A percentile compares a stretch with the other conserved stretches of the same genome.
phyloP scores from a whole-genome alignment of 2,888 invertebrate genomes.

The Hemaris fuciformis region DNA sequence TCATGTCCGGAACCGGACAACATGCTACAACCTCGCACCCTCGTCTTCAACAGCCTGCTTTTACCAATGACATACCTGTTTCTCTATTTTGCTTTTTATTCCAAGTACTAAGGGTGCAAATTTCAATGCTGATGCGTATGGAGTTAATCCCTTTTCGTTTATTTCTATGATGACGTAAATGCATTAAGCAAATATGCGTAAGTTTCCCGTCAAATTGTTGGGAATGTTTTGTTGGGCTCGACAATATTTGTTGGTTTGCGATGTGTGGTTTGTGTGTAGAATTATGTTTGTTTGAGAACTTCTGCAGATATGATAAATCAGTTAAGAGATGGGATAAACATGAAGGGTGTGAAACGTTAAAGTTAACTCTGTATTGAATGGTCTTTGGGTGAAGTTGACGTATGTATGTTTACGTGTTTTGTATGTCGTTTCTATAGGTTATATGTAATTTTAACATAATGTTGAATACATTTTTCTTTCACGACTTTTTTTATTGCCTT shows the following conservation, averaged over 20 bases:
- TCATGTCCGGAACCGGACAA: slow-evolving; percentile 78
- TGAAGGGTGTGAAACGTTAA: slow-evolving; percentile 62
- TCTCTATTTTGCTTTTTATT: slow-evolving; percentile 36
- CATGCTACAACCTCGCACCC: slow-evolving; percentile 73
- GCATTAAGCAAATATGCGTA: slow-evolving; percentile 69
- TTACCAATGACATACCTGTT: slow-evolving; percentile 27
- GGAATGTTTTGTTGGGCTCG: slow-evolving; percentile 58
- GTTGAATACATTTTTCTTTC: too few species aligned
- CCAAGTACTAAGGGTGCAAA: slow-evolving; percentile 32
- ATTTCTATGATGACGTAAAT: slow-evolving; percentile 52
- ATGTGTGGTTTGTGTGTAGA: slow-evolving; percentile 79
- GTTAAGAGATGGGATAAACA: slow-evolving; percentile 64
- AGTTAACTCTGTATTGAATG: slow-evolving; percentile 70
- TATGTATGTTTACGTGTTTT: too few species aligned
- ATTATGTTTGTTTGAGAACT: slow-evolving; percentile 79
- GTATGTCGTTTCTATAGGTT: too few species aligned
- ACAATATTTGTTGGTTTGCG: slow-evolving; percentile 53
- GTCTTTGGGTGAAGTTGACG: too few species aligned
- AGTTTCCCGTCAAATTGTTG: slow-evolving; percentile 67
- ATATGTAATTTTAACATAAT: too few species aligned
- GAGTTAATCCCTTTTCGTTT: slow-evolving; percentile 42
- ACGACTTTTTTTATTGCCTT: too few species aligned
- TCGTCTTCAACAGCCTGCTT: slow-evolving; percentile 63
- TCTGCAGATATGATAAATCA: slow-evolving; percentile 79
- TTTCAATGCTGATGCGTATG: slow-evolving; percentile 23